Evolutionary conservation across 2,113 vertebrate species (phyloP), one percentile per base, ranked within the genome.

Genomic region (Puntigrus tetrazona): DNA sequence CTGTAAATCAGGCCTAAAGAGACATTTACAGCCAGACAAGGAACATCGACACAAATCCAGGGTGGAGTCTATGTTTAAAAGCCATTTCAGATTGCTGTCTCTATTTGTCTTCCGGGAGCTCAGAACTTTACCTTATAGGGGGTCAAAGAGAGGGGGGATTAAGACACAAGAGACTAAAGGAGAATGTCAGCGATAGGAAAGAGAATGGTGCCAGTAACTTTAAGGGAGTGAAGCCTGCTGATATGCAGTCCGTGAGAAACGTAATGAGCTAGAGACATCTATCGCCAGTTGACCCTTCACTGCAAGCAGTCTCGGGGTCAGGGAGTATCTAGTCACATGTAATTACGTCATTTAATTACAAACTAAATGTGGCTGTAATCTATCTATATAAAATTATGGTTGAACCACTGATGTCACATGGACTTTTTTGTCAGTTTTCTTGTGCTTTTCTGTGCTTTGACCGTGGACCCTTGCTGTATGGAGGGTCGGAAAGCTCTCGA

Each of bases 71-170:
- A 31, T 61, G 81, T 85, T 89, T 82, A 41, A 86, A 8, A 74
- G 77, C 59, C 29, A 3, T 63, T 77, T 83, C 57, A 31, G 85
- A 87, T 41, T 57, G 82, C 41, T 41, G 84, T 80, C 86, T 83
- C 86, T 87, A 86, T 84, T 78, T 61, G 76, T 88, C 81, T 87
- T 92, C 83, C 87, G 13, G 41, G 45, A 81, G 25, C 61, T 61
- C 29, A 31, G 6, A 67, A 41, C 81, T 9, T 84, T 84, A 87
- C 89, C 91, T 89, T 91, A 88, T 81, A 47, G 85, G 87, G 87
- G 74, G 61, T 86, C 43, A 79, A 75, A 74, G 80, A 89, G 65
- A 78, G 80, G 69, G 47, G 67, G 31, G 73, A 29, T 45, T 55
- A 72, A 27, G 50, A 61, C 50, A 75, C 73, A 57, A 65, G 27